A percentile compares a stretch with the other conserved stretches of the same genome.
Evolutionary conservation across 2,113 vertebrate species (phyloP).

Genomic region (Excalfactoria chinensis): DNA sequence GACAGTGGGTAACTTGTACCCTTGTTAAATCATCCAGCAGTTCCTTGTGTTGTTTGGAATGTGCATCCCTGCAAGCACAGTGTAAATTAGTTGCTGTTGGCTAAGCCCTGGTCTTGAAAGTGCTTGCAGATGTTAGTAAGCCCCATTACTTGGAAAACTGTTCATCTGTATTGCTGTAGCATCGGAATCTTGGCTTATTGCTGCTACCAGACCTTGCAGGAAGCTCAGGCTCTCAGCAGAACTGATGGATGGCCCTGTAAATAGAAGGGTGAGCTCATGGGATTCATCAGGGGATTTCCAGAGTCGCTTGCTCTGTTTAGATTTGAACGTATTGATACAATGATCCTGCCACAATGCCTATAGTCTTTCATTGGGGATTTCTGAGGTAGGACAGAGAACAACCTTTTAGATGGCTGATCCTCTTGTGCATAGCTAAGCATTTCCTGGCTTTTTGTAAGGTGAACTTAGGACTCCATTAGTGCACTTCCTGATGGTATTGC

Average conservation of each 20-base stretch:
- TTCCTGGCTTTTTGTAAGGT: not conserved
- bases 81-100: constrained; percentile 34
- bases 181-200: not conserved
- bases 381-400: not conserved
- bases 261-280: not conserved
- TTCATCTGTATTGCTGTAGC: not conserved
- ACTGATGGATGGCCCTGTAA: not conserved
- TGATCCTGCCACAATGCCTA: not conserved
- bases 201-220: not conserved
- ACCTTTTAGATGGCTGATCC: not conserved
- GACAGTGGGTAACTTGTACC: not conserved
- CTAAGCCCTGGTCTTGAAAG: constrained; percentile 4
- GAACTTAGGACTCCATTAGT: not conserved
- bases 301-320: not conserved
- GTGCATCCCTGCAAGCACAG: not conserved
- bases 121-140: constrained; percentile 41
- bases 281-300: not conserved
- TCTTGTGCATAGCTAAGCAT: not conserved
- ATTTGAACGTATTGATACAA: not conserved
- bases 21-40: not conserved
- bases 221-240: not conserved
- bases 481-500: not conserved
- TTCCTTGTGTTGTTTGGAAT: constrained; percentile 29
- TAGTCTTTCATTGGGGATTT: not conserved
- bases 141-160: not conserved